phyloP scores from a whole-genome alignment of 2,797 vertebrate species.

The Epinephelus coioides region DNA sequence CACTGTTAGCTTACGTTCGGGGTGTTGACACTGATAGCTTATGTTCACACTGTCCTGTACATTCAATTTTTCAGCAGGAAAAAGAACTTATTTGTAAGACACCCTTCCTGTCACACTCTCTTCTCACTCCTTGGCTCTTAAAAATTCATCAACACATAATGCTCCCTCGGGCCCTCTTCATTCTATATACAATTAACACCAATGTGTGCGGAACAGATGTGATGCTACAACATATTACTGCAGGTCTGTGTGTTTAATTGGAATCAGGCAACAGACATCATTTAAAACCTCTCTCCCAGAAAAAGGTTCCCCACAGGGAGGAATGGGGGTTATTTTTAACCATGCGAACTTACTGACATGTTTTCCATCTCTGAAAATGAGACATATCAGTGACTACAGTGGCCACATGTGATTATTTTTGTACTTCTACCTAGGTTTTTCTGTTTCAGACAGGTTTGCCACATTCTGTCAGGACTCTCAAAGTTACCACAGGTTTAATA shows the following conservation, averaged over 20 bases:
- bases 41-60: conserved; percentile 15
- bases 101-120: conserved; percentile 19
- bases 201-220: conserved; percentile 49
- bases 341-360: conserved; percentile 27
- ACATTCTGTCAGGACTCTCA: background rate
- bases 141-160: conserved; percentile 50
- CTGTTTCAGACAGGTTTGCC: conserved; percentile 1
- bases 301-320: conserved; percentile 24
- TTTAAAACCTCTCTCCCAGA: conserved; percentile 50
- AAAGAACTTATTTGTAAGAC: conserved; percentile 27
- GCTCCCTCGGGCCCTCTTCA: conserved; percentile 19
- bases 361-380: conserved; percentile 31
- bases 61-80: conserved; percentile 23
- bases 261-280: conserved; percentile 35
- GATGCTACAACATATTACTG: conserved; percentile 44
- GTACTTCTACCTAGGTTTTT: background rate
- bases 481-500: background rate
- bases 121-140: conserved; percentile 42
- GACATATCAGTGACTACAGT: conserved; percentile 5
- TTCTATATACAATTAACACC: conserved; percentile 61
- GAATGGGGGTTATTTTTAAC: conserved; percentile 62
- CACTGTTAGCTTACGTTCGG: conserved; percentile 25
- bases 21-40: conserved; percentile 38
- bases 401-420: background rate
- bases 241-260: conserved; percentile 62